These are phyloP conservation scores for Eupithecia tripunctaria DNA, from an alignment of 2,888 invertebrate species.

Conservation along the genomic window DNA sequence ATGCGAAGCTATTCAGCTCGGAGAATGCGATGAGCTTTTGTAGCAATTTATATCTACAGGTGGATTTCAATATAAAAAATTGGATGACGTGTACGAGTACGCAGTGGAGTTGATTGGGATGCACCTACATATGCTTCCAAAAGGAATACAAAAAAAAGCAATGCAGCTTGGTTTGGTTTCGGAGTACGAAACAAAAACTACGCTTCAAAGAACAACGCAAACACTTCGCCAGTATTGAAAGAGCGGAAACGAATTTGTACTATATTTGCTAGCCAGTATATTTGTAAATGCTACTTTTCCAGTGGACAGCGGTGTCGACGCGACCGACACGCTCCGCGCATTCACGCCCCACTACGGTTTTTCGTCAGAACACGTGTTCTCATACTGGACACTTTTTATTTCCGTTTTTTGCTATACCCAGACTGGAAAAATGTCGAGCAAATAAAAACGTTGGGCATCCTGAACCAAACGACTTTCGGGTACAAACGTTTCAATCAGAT, in stretches of 20 bases:
- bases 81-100: neutral
- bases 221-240: conserved; percentile 4
- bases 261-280: conserved; percentile 10
- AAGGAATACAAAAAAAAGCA: neutral
- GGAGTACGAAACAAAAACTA: neutral
- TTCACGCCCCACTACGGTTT: conserved; percentile 25
- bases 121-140: neutral
- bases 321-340: conserved; percentile 5
- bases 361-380: conserved; percentile 29
- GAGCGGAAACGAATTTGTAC: conserved; percentile 7
- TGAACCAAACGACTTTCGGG: conserved; percentile 3
- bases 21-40: conserved; percentile 16
- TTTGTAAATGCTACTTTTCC: conserved; percentile 16
- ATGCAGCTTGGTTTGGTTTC: neutral
- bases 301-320: conserved; percentile 12
- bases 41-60: conserved; percentile 19
- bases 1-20: conserved; percentile 24
- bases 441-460: conserved; percentile 7
- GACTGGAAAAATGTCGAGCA: conserved; percentile 18
- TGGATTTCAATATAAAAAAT: conserved; percentile 20
- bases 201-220: neutral
- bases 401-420: conserved; percentile 15
- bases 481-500: conserved; percentile 11
- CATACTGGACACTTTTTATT: conserved; percentile 28
- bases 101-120: neutral